Base-by-base conservation (phyloP, 2,888 invertebrate genomes). In the Sinohyriopsis cumingii region DNA sequence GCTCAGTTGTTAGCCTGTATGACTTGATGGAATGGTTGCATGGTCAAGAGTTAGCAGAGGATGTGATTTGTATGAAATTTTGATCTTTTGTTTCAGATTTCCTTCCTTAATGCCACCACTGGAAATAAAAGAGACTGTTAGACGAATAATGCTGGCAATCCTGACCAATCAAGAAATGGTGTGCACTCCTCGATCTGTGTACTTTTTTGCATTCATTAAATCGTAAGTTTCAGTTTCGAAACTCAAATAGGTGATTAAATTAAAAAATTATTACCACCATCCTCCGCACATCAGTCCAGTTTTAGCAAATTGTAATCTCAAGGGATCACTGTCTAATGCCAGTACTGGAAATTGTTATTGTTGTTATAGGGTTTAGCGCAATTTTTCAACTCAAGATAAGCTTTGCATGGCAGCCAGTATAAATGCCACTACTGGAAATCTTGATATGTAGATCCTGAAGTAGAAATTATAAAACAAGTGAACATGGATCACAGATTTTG, bases 51-150 rank as follows among this genome's bases (percentile, higher is more conserved):
- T 12, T 45, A 45, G 9, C 3, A 3, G 12, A 33, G 33, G 33
- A 9, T 57, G 19, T 12, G 0, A 9, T 57, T 22, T 57, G 33
- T 28, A 19, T 9, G 45, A 53, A 25, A 9, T 22, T 15, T 66
- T 2, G 12, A 0, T 45, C n/a, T 28, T 67, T 54, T 55, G 55
- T 71, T 68, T 19, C 77, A 87, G 87, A 66, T 87, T 84, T 76
- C 87, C 86, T 18, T 65, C 94, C 63, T 91, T 95, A 67, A 91
- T 95, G 89, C 93, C 95, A 20, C 94, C 93, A 65, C 91, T 96
- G 86, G 95, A 94, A 87, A 93, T 96, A 0, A 94, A 95, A 82
- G 93, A 95, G 82, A 97, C 96, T 24, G 96, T 96, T 3, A 94
- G 95, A 84, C 93, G 94, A 81, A 93, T 96, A 63, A 93, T 97